phyloP scores from a whole-genome alignment of 30 jellyfish, hydroid and myxozoan species.

The Rhopilema esculentum region DNA sequence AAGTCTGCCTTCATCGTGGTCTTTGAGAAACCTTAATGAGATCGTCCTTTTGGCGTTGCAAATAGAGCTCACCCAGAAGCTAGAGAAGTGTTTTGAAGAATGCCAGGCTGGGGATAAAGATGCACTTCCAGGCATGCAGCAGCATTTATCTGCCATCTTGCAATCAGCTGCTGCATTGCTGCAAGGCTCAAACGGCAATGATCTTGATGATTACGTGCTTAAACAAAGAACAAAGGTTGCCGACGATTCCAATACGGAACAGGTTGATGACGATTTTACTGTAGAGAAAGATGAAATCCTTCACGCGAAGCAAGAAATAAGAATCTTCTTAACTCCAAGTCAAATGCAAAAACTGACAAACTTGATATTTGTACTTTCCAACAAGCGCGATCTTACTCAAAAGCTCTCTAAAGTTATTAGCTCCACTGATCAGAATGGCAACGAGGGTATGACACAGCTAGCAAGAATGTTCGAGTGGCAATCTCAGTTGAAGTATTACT shows the following conservation, averaged over 20 bases:
- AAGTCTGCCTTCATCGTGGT: constrained; percentile 70
- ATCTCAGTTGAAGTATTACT: constrained; percentile 56
- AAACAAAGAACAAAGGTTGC: background rate
- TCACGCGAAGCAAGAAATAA: background rate
- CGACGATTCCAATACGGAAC: background rate
- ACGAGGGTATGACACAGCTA: constrained; percentile 12
- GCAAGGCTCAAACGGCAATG: constrained; percentile 47
- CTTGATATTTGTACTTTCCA: constrained; percentile 53
- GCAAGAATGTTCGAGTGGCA: constrained; percentile 63
- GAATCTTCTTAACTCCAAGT: constrained; percentile 46
- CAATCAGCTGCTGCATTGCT: constrained; percentile 60
- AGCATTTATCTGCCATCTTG: constrained; percentile 40
- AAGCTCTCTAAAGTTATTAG: constrained; percentile 34
- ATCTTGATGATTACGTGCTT: constrained; percentile 47
- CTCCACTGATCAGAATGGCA: constrained; percentile 53
- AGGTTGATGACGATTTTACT: background rate
- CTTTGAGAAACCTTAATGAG: constrained; percentile 55
- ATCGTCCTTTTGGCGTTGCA: constrained; percentile 64
- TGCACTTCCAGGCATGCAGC: constrained; percentile 45
- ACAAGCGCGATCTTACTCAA: constrained; percentile 64
- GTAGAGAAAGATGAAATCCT: background rate
- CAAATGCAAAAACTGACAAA: constrained; percentile 72
- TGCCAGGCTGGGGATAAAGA: constrained; percentile 39
- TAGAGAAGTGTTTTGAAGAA: constrained; percentile 58
- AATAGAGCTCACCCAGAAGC: constrained; percentile 59